Conservation (phyloP, 2,797 vertebrate species). For the Crypturellus tataupa region DNA sequence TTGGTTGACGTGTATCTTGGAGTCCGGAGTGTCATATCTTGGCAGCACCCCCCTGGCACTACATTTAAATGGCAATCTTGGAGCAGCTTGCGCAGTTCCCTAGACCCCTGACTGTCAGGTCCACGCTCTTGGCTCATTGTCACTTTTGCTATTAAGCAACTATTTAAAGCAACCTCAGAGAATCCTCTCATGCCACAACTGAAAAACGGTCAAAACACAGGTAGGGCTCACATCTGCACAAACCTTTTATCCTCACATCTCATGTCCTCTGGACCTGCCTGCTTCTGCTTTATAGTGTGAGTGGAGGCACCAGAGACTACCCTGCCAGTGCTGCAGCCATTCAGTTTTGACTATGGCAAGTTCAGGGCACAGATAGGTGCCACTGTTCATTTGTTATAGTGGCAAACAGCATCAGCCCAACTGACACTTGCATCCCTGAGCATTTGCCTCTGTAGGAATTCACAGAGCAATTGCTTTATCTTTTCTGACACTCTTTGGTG, state of each 20-base stretch:
- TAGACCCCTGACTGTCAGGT: neutral
- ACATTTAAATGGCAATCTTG: neutral
- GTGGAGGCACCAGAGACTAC: neutral
- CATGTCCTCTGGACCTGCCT: neutral
- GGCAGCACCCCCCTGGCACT: neutral
- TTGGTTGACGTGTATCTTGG: no score
- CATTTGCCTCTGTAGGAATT: neutral
- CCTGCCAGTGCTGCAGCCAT: neutral
- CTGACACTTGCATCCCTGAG: constrained; percentile 16
- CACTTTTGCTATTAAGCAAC: neutral
- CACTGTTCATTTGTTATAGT: constrained; percentile 40
- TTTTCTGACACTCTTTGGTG: constrained; percentile 51
- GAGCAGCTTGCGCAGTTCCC: neutral
- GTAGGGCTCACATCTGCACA: neutral
- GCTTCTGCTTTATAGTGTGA: neutral
- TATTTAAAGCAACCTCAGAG: neutral
- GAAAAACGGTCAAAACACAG: neutral
- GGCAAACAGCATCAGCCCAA: constrained; percentile 50
- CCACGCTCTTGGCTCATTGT: neutral
- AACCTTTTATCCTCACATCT: neutral
- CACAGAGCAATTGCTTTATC: constrained; percentile 48
- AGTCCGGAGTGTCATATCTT: neutral
- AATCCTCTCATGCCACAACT: rapidly evolving
- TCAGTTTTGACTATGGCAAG: neutral
- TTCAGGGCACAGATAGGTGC: neutral